These are phyloP conservation scores for Rostratula benghalensis DNA, from an alignment of 2,113 vertebrate genomes.

Conservation along the genomic window DNA sequence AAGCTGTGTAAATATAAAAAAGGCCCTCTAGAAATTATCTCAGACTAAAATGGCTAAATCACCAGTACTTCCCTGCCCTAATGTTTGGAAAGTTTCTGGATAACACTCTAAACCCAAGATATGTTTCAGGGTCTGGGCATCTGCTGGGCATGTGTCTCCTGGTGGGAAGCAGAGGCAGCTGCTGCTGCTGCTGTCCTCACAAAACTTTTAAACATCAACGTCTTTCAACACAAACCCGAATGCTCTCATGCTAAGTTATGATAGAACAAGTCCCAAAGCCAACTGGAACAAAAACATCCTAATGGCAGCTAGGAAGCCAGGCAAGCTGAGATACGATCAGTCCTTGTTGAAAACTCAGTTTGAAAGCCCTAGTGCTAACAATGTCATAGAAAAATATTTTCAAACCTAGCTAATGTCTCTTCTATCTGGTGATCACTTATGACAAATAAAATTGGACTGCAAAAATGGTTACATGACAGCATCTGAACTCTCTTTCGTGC, in stretches of 20 bases:
- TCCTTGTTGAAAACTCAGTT: not conserved
- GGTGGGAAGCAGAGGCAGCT: not conserved
- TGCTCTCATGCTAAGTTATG: not conserved
- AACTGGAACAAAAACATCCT: constrained; percentile 3
- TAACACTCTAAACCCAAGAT: not conserved
- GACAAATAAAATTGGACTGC: not conserved
- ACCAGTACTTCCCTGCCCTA: not conserved
- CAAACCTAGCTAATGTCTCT: constrained; percentile 40
- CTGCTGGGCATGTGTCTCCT: not conserved
- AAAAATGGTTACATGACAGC: not conserved
- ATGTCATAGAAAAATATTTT: constrained; percentile 46
- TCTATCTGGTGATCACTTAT: not conserved
- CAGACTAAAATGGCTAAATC: not conserved
- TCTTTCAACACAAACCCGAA: not conserved
- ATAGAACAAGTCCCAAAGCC: not conserved
- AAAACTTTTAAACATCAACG: not conserved
- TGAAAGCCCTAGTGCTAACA: not conserved
- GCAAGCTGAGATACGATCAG: constrained; percentile 9
- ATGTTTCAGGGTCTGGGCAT: not conserved
- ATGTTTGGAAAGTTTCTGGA: not conserved
- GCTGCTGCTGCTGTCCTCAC: not conserved
- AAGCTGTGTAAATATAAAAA: not conserved
- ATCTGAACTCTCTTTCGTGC: not conserved
- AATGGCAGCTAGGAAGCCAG: constrained; percentile 3
- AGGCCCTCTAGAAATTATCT: not conserved